phyloP scores from a whole-genome alignment of 2,888 invertebrate species.

The Monopis laevigella region DNA sequence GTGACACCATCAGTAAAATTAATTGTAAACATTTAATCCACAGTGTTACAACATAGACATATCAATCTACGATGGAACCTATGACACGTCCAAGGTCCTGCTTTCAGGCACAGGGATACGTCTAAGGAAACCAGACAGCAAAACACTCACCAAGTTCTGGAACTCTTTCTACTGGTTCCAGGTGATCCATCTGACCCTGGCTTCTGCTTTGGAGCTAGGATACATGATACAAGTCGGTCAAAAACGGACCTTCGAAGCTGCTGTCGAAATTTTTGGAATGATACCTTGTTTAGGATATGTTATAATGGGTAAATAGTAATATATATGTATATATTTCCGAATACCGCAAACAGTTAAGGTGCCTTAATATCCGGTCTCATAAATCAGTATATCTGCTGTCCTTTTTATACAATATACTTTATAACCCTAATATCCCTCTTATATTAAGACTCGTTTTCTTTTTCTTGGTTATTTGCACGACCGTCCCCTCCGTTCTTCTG shows the following conservation, averaged over 20 bases:
- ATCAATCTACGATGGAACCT: constrained; percentile 33
- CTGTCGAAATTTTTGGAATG: constrained; percentile 39
- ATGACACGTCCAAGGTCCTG: constrained; percentile 25
- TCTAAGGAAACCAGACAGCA: constrained; percentile 29
- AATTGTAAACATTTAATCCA: no score
- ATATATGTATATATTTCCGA: no score
- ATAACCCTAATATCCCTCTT: no score
- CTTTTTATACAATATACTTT: no score
- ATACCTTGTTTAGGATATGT: constrained; percentile 45
- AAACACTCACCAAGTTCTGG: constrained; percentile 26
- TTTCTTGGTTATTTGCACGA: no score
- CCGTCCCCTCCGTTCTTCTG: no score
- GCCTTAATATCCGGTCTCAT: no score
- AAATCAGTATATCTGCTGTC: no score
- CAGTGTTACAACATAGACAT: constrained; percentile 11
- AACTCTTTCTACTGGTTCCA: constrained; percentile 42
- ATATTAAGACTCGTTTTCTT: no score
- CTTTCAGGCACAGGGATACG: constrained; percentile 35
- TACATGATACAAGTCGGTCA: constrained; percentile 29
- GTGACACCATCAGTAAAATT: no score
- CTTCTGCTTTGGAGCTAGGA: constrained; percentile 27
- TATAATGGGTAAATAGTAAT: constrained; percentile 36
- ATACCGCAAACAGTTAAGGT: no score
- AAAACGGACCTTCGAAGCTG: constrained; percentile 35
- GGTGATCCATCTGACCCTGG: constrained; percentile 32